Percentiles rank a stretch among this genome's conserved stretches.
Evolutionary conservation across 2,888 invertebrate genomes (phyloP).

Genomic region (Nemapogon koenigi): DNA sequence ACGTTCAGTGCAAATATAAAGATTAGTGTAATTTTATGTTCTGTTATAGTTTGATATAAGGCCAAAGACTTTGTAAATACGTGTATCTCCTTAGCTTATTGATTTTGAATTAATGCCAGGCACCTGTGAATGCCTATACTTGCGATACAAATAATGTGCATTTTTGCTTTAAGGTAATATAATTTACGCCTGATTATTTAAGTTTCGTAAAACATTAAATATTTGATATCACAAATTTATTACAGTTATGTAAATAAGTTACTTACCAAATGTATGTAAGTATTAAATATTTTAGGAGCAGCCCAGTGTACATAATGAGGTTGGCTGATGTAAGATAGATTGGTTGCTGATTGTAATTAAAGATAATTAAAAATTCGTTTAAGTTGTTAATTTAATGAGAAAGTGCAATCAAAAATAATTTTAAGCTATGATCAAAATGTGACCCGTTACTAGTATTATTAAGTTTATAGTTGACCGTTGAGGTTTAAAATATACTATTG

Average conservation of each 20-base stretch:
- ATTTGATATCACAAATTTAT: conserved; percentile 19
- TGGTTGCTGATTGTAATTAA: conserved; percentile 13
- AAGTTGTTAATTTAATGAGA: conserved; percentile 17
- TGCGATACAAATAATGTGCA: conserved; percentile 58
- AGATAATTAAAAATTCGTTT: conserved; percentile 1
- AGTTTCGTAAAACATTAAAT: conserved; percentile 15
- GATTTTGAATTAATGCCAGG: conserved; percentile 33
- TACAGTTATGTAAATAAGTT: conserved; percentile 52
- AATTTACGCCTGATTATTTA: conserved; percentile 38
- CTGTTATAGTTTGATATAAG: conserved; percentile 45
- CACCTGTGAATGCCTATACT: conserved; percentile 23
- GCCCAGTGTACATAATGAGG: conserved; percentile 41
- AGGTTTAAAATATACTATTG: conserved; percentile 63
- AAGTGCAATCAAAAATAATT: conserved; percentile 60
- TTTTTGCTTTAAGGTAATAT: too few relatives aligned
- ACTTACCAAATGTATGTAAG: conserved; percentile 44
- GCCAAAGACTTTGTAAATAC: conserved; percentile 62
- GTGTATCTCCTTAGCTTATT: conserved; percentile 25
- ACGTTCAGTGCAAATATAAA: conserved; percentile 37
- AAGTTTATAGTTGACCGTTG: conserved; percentile 58
- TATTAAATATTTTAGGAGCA: conserved; percentile 39
- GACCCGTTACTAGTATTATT: conserved; percentile 64
- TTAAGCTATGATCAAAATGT: conserved; percentile 48
- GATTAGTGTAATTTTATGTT: conserved; percentile 29
- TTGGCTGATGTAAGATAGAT: conserved; percentile 34